phyloP scores from a whole-genome alignment of 2,113 vertebrate species.

The Lampris megalopsis region DNA sequence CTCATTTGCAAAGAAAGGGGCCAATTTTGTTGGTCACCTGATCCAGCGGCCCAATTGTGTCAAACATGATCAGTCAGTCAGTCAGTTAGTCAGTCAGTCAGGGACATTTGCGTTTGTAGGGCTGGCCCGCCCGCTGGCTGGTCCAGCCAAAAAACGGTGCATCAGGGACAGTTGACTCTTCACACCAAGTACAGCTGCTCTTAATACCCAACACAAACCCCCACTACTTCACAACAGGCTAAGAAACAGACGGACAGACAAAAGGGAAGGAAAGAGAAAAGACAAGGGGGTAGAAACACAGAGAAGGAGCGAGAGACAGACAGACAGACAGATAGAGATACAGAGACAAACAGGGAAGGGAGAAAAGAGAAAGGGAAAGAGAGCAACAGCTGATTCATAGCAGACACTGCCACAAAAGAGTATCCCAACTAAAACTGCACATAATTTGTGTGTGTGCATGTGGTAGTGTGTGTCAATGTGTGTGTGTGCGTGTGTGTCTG shows the following conservation, averaged over 20 bases:
- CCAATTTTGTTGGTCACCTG: no score
- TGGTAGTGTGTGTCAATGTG: conserved; percentile 10
- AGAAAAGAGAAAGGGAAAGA: background rate
- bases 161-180: conserved; percentile 54
- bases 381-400: conserved; percentile 37
- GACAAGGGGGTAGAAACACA: background rate
- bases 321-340: background rate
- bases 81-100: no score
- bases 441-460: background rate
- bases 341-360: background rate
- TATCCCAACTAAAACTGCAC: conserved; percentile 18
- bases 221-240: conserved; percentile 8
- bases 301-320: background rate
- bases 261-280: background rate
- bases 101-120: no score
- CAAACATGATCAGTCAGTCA: no score
- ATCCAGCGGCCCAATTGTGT: no score
- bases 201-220: conserved; percentile 18
- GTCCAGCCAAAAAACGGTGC: conserved; percentile 39
- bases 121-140: no score
- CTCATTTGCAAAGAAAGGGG: no score
- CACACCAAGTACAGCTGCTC: conserved; percentile 69
- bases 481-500: conserved; percentile 40
- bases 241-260: background rate
- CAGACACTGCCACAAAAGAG: conserved; percentile 25